phyloP scores from a whole-genome alignment of 1,140 invertebrate genomes.

The Chymomyza costata region DNA sequence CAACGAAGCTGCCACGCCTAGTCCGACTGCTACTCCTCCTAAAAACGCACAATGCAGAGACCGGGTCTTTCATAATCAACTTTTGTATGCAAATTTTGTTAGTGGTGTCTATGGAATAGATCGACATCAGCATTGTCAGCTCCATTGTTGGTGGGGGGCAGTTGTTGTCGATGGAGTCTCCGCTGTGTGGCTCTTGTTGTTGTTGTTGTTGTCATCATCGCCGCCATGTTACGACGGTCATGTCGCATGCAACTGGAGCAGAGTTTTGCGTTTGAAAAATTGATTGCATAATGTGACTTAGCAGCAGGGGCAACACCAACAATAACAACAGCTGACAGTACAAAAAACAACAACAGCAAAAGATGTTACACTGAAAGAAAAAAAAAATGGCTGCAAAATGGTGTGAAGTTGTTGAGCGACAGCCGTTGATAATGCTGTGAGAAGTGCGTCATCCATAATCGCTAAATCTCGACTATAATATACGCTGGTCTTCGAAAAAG shows the following conservation, averaged over 20 bases:
- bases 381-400: background rate
- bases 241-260: conserved; percentile 17
- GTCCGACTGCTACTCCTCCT: conserved; percentile 20
- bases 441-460: no score
- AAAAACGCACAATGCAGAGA: conserved; percentile 31
- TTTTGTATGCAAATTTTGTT: conserved; percentile 22
- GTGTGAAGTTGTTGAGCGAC: background rate
- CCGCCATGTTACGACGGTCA: background rate
- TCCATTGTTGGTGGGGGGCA: background rate
- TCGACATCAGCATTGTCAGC: no score
- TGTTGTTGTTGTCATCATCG: background rate
- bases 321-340: conserved; percentile 30
- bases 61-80: conserved; percentile 35
- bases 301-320: conserved; percentile 8
- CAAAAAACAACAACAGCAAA: conserved; percentile 15
- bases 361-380: no score
- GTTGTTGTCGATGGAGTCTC: no score
- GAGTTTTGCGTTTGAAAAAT: conserved; percentile 38
- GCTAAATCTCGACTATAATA: no score
- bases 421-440: no score
- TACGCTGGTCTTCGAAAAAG: no score
- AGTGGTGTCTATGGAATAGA: no score
- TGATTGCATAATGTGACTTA: conserved; percentile 48
- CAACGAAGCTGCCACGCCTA: no score
- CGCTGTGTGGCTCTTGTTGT: background rate